Percentiles rank a stretch among this genome's conserved stretches.
Evolutionary conservation across 2,797 vertebrate genomes (phyloP).

Genomic region (Microchirus variegatus): DNA sequence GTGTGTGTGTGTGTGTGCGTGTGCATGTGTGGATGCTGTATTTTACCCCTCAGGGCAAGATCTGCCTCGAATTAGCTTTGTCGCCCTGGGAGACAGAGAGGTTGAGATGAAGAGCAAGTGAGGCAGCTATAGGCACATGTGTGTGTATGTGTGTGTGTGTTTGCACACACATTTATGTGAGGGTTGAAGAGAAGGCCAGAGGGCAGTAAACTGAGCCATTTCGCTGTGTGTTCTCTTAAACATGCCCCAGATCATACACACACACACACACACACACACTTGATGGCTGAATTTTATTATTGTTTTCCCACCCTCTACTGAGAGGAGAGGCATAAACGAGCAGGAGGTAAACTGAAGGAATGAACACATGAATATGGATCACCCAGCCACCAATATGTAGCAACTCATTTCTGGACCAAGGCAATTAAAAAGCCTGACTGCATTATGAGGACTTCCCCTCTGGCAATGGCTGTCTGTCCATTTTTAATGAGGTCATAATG

Average conservation of each 20-base stretch:
- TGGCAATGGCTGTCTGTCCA: slow-evolving; percentile 80
- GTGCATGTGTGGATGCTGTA: slow-evolving; percentile 46
- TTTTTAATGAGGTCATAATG: slow-evolving; percentile 84
- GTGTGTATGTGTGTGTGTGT: slow-evolving; percentile 23
- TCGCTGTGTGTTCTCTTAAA: slow-evolving; percentile 53
- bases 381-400: slow-evolving; percentile 77
- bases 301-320: slow-evolving; percentile 17
- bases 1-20: too few relatives aligned
- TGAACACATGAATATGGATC: slow-evolving; percentile 42
- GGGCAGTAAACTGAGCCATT: slow-evolving; percentile 64
- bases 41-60: slow-evolving; percentile 81
- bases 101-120: slow-evolving; percentile 70
- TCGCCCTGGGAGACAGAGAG: slow-evolving; percentile 74
- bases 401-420: slow-evolving; percentile 80
- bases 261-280: neutral
- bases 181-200: slow-evolving; percentile 52
- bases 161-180: slow-evolving; percentile 5
- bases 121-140: slow-evolving; percentile 53
- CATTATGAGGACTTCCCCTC: slow-evolving; percentile 79
- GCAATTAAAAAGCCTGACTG: slow-evolving; percentile 81
- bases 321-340: slow-evolving; percentile 26
- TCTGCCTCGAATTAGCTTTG: slow-evolving; percentile 84
- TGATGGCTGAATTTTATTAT: neutral
- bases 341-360: slow-evolving; percentile 38
- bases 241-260: slow-evolving; percentile 40